phyloP scores from a whole-genome alignment of 2,888 invertebrate genomes.

The Metacarcinus magister region DNA sequence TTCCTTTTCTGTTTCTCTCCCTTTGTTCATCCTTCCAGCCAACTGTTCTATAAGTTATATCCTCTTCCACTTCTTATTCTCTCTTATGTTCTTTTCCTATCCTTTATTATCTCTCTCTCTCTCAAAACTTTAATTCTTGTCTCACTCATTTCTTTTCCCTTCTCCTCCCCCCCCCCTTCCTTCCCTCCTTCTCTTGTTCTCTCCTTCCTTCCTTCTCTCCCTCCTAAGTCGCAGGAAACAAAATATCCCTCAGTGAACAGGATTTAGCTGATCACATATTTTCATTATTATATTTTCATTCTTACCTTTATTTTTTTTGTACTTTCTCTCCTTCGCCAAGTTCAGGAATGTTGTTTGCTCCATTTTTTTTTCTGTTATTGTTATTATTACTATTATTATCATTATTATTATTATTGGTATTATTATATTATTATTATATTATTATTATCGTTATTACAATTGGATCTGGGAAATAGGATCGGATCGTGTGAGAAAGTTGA shows the following conservation, averaged over 20 bases:
- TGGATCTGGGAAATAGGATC: too few species aligned
- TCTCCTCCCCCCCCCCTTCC: neutral
- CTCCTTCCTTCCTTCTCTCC: neutral
- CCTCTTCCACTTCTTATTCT: neutral
- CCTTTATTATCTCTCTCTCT: neutral
- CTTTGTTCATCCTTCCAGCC: neutral
- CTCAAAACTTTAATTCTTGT: neutral
- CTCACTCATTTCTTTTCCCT: neutral
- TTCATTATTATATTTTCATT: neutral
- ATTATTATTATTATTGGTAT: too few species aligned
- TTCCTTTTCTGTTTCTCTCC: neutral
- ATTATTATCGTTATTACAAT: too few species aligned
- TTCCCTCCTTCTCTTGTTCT: neutral
- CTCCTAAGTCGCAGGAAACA: neutral
- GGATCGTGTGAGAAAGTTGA: too few species aligned
- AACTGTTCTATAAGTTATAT: too few species aligned
- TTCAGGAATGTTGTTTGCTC: too few species aligned
- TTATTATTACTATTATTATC: too few species aligned
- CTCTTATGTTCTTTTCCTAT: neutral
- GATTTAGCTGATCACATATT: neutral
- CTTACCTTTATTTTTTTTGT: neutral
- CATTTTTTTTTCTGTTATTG: too few species aligned
- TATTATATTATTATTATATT: too few species aligned
- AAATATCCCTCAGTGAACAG: too few species aligned
- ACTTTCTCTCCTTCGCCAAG: too few species aligned